phyloP scores from a whole-genome alignment of 2,797 vertebrate species.

The Iguana delicatissima region DNA sequence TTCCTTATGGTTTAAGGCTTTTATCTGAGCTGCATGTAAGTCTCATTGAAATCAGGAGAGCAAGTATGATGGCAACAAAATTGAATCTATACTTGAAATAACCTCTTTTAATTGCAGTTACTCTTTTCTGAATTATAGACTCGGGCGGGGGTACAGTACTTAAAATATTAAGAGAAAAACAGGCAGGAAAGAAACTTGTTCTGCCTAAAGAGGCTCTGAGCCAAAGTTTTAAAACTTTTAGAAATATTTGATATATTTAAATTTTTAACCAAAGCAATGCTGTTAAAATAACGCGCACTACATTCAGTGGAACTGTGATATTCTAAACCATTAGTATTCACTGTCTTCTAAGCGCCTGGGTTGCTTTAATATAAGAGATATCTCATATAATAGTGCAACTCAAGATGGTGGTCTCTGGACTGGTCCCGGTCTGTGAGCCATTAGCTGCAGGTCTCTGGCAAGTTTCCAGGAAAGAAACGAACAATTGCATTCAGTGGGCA shows the following conservation, averaged over 20 bases:
- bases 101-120: neutral
- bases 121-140: neutral
- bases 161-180: neutral
- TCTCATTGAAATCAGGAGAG: neutral
- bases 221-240: neutral
- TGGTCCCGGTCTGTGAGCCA: no score
- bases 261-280: neutral
- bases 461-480: no score
- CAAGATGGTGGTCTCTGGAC: no score
- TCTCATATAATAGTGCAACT: no score
- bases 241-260: neutral
- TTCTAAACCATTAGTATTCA: neutral
- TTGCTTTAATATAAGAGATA: neutral
- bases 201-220: neutral
- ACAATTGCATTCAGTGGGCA: no score
- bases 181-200: neutral
- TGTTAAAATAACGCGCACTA: neutral
- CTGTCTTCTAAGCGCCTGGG: neutral
- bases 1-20: neutral
- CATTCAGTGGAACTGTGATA: neutral
- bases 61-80: neutral
- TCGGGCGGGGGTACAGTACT: neutral
- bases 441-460: no score
- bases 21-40: neutral
- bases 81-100: neutral